Evolutionary conservation across 2,888 invertebrate species (phyloP).

Genomic region (Pecten maximus): DNA sequence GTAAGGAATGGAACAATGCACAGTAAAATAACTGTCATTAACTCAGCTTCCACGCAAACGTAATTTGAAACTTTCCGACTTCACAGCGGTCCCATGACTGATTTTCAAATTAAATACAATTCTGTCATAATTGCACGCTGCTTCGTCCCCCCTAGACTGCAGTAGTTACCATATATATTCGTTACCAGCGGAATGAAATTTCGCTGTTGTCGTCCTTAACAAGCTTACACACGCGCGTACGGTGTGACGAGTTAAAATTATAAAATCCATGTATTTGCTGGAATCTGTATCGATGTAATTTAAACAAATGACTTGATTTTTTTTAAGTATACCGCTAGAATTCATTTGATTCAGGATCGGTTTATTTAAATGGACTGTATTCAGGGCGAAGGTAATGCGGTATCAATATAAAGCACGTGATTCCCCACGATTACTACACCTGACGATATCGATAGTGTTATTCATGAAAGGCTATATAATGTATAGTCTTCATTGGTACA

Average conservation of each 20-base stretch:
- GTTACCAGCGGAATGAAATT: not conserved
- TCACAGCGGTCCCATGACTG: not conserved
- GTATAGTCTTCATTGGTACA: no score
- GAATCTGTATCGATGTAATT: not conserved
- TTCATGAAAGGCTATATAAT: no score
- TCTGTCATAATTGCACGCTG: conserved; percentile 31
- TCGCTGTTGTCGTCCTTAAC: not conserved
- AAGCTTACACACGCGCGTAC: not conserved
- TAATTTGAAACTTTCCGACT: not conserved
- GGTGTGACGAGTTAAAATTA: not conserved
- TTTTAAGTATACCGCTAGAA: not conserved
- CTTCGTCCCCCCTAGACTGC: not conserved
- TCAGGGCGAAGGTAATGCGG: not conserved
- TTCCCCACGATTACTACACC: not conserved
- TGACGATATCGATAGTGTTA: no score
- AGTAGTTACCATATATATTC: not conserved
- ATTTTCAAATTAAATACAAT: not conserved
- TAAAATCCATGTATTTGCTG: not conserved
- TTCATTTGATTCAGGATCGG: not conserved
- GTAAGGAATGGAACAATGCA: not conserved
- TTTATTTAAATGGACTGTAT: not conserved
- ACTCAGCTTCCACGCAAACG: not conserved
- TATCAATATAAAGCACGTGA: not conserved
- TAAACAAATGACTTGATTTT: not conserved
- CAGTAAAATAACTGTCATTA: not conserved